Evolutionary conservation across 2,113 vertebrate species (phyloP).

Genomic region (Alouatta palliata): DNA sequence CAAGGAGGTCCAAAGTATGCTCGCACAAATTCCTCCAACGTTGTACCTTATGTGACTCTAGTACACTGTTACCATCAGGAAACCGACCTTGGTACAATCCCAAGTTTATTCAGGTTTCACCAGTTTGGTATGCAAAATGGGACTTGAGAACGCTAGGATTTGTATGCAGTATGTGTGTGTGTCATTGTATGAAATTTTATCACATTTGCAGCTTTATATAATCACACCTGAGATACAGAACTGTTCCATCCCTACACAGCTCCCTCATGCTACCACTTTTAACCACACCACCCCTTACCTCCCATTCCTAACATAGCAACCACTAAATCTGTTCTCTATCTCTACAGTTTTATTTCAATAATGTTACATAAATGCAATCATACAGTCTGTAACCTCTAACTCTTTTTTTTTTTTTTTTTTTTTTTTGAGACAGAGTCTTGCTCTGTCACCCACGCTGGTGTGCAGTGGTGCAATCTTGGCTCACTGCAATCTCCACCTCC

Average conservation of each 20-base stretch:
- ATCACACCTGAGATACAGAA: background rate
- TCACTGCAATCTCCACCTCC: too few relatives aligned
- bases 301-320: background rate
- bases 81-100: background rate
- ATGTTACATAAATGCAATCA: slow-evolving; percentile 19
- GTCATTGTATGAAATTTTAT: background rate
- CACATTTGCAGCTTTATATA: background rate
- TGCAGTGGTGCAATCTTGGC: too few relatives aligned
- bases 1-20: background rate
- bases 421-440: too few relatives aligned
- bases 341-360: slow-evolving; percentile 6
- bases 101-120: slow-evolving; percentile 1
- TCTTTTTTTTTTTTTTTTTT: background rate
- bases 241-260: too few relatives aligned
- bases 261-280: background rate
- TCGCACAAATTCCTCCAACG: background rate
- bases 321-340: background rate
- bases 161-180: background rate
- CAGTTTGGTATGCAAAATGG: background rate
- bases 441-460: too few relatives aligned
- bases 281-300: background rate
- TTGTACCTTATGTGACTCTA: background rate
- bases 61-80: background rate
- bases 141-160: too few relatives aligned
- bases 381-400: background rate